A percentile compares a stretch with the other conserved stretches of the same genome.
Evolutionary conservation across 2,797 vertebrate genomes (phyloP).

Genomic region (Lagorchestes hirsutus): DNA sequence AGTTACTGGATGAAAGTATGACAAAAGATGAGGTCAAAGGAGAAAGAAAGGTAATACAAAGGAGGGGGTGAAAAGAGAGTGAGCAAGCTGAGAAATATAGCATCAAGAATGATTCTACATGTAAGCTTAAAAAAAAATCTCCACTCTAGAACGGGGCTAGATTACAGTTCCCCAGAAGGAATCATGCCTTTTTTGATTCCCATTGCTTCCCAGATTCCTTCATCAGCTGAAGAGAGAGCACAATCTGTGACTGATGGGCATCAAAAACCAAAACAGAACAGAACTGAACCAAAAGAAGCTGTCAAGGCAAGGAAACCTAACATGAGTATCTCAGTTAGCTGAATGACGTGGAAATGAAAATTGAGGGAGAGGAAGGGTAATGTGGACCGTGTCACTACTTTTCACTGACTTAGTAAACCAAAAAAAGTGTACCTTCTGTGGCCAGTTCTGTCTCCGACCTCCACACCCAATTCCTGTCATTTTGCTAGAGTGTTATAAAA

Average conservation of each 20-base stretch:
- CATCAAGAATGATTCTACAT: conserved; percentile 1
- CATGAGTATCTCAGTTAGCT: conserved; percentile 55
- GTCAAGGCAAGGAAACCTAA: conserved; percentile 66
- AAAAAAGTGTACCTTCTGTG: conserved; percentile 62
- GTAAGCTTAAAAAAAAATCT: conserved; percentile 22
- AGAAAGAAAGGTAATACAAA: neutral
- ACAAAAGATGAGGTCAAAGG: neutral
- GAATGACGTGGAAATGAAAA: conserved; percentile 5
- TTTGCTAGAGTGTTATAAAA: conserved; percentile 40
- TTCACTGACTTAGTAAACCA: conserved; percentile 58
- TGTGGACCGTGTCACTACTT: conserved; percentile 45
- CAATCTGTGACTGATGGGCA: conserved; percentile 43
- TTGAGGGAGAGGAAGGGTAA: neutral
- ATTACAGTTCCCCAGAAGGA: conserved; percentile 10
- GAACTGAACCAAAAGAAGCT: conserved; percentile 9
- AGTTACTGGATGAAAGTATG: neutral
- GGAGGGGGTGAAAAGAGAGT: neutral
- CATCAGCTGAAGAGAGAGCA: conserved; percentile 51
- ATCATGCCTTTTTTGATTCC: conserved; percentile 13
- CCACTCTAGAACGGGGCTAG: conserved; percentile 58
- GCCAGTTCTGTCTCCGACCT: neutral
- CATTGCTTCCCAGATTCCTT: conserved; percentile 44
- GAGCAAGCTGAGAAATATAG: neutral
- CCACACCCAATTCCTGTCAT: conserved; percentile 27
- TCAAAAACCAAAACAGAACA: neutral